These are phyloP conservation scores for Ibycter americanus DNA, from an alignment of 2,797 vertebrate species.

Conservation along the genomic window DNA sequence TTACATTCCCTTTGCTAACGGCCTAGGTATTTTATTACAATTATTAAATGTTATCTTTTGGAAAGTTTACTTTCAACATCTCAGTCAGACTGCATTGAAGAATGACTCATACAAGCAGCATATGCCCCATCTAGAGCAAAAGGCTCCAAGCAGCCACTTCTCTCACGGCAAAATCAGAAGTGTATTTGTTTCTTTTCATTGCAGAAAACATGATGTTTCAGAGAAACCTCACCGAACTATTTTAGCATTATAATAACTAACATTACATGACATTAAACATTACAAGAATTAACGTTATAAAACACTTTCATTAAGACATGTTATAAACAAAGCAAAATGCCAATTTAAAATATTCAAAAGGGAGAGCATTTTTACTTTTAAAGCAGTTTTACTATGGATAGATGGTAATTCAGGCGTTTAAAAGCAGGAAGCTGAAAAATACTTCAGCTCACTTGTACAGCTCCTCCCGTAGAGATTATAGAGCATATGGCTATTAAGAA, in stretches of 20 bases:
- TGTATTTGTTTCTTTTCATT: neutral
- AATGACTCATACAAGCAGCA: slow-evolving; percentile 11
- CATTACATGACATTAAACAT: neutral
- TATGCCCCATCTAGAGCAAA: neutral
- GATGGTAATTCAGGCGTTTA: neutral
- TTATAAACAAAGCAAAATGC: neutral
- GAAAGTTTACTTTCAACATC: neutral
- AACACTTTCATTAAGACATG: neutral
- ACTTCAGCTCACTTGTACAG: neutral
- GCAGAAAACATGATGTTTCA: neutral
- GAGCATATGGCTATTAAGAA: neutral
- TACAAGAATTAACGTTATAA: neutral
- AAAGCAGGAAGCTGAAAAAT: neutral
- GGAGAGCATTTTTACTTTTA: neutral
- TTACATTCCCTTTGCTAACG: neutral
- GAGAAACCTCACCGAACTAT: neutral
- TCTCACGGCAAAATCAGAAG: neutral
- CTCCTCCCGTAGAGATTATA: neutral
- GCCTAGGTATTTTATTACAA: neutral
- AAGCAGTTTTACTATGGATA: neutral
- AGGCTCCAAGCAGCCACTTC: neutral
- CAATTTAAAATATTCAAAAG: neutral
- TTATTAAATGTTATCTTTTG: neutral
- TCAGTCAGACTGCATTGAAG: neutral
- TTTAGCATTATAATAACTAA: neutral